Percentiles rank a stretch among this genome's conserved stretches.
These are phyloP conservation scores for Saturnia japonica DNA, from an alignment of 2,888 invertebrate species.

Conservation along the genomic window DNA sequence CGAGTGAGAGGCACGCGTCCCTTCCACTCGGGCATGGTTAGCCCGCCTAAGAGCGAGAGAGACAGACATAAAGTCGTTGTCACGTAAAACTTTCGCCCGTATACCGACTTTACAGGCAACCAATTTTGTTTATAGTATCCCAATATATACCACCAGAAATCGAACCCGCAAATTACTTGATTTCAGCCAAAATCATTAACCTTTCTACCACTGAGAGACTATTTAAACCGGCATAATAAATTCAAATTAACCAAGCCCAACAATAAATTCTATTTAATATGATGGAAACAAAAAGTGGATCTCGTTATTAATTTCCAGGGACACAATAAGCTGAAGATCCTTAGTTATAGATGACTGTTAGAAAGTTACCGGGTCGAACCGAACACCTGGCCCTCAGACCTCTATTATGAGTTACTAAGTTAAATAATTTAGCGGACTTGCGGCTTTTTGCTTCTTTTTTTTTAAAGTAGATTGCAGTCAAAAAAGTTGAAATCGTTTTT, in stretches of 20 bases:
- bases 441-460: not conserved
- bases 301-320: constrained; percentile 48
- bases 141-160: not conserved
- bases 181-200: not conserved
- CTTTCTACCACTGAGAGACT: not conserved
- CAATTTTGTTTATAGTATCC: no score
- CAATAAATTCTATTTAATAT: constrained; percentile 39
- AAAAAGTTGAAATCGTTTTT: no score
- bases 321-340: constrained; percentile 48
- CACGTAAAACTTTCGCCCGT: no score
- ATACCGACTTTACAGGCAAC: no score
- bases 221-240: constrained; percentile 19
- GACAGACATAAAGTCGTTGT: no score
- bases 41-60: no score
- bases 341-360: constrained; percentile 47
- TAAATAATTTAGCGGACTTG: constrained; percentile 16
- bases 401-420: constrained; percentile 39
- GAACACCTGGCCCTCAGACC: constrained; percentile 39
- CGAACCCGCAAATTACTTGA: not conserved
- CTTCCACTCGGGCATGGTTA: no score
- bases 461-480: not conserved
- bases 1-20: no score
- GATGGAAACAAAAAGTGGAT: constrained; percentile 45
- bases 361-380: constrained; percentile 40
- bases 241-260: constrained; percentile 18